Base-by-base conservation (phyloP, 2,888 invertebrate species). In the Stramonita haemastoma region DNA sequence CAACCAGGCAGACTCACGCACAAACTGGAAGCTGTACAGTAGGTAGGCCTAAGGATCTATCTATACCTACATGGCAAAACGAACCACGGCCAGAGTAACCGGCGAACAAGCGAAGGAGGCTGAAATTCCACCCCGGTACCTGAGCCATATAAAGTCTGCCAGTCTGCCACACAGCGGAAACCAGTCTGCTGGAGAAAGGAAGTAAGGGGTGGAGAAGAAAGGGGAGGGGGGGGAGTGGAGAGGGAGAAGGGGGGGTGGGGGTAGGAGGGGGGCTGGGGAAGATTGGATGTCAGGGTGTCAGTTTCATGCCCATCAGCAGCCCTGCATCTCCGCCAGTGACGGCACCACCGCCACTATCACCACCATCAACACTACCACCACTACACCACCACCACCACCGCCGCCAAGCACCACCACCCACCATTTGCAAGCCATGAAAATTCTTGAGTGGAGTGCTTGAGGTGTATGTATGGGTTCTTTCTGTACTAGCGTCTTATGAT, bases 271-370 rank as follows among this genome's bases (percentile, higher is more conserved):
- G 77, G 26, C 26, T n/a, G 26, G 77, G 77, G 77, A 34, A 34
- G 26, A 34, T 81, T 29, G 81, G 34, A 34, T 81, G 81, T 81
- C 81, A 2, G 29, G 81, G 81, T 81, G 81, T 81, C 34, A 34
- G 81, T 81, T 81, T 34, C 81, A 81, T 34, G 81, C 81, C 77
- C 81, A 81, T 81, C 81, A 81, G 81, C 81, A 81, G 29, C 81
- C 81, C 81, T 81, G 19, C 81, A 81, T 34, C 81, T 66, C 66
- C 66, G 66, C 26, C 66, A 66, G 66, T 66, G 81, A 34, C 81
- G 13, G 34, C 83, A 56, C 34, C 77, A 77, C 29, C 26, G 66
- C 19, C 26, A 66, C 66, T 66, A 26, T 26, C 73, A 77, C 29
- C 29, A 77, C 5, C 73, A 77, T 26, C 66, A 66, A 17, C 66